Conservation (phyloP, 2,113 vertebrate genomes). For the Sander lucioperca region DNA sequence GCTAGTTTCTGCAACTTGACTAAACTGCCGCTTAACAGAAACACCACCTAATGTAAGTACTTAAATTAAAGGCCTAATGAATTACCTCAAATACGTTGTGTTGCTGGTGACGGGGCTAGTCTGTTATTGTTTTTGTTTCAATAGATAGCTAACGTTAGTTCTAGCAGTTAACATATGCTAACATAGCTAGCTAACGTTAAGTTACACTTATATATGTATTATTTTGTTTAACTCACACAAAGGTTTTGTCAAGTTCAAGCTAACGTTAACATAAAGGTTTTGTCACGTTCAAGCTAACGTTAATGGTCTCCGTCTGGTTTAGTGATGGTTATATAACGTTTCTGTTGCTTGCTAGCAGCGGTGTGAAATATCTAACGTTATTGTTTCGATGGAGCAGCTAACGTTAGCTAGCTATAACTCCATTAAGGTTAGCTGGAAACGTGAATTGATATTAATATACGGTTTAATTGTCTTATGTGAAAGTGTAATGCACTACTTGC, state of each 20-base stretch:
- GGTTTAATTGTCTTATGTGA: not conserved
- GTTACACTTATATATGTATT: not conserved
- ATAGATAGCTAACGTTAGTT: not conserved
- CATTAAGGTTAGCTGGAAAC: not conserved
- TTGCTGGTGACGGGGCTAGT: not conserved
- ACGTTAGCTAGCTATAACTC: not conserved
- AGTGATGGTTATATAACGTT: not conserved
- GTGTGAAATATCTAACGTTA: not conserved
- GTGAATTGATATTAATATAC: too few relatives aligned
- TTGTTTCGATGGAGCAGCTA: slow-evolving; percentile 23
- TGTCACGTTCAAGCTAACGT: too few relatives aligned
- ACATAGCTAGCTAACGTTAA: not conserved
- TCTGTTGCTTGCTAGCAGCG: not conserved
- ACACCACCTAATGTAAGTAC: slow-evolving; percentile 15
- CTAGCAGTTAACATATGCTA: not conserved
- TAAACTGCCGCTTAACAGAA: not conserved
- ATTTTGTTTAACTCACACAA: not conserved
- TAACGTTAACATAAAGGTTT: not conserved
- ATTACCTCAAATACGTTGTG: not conserved
- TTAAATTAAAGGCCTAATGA: accelerated
- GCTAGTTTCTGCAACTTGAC: not conserved
- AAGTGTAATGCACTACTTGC: too few relatives aligned
- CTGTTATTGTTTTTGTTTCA: not conserved
- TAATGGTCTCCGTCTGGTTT: accelerated
- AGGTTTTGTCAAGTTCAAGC: too few relatives aligned